Evolutionary conservation across 2,113 vertebrate genomes (phyloP).

Genomic region (Gobiocypris rarus): DNA sequence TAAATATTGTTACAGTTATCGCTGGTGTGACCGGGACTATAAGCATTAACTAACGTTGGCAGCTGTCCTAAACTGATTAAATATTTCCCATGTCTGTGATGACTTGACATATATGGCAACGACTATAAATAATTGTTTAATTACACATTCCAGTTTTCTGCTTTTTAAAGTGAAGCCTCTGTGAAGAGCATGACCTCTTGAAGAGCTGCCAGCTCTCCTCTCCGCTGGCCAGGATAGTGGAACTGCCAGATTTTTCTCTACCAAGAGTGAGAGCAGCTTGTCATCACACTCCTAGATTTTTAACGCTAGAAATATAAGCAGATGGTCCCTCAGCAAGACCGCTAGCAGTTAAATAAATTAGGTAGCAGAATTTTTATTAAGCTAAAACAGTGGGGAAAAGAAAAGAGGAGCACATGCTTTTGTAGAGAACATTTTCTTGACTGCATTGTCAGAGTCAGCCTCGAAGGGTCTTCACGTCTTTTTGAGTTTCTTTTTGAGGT

Average conservation of each 20-base stretch:
- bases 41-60: neutral
- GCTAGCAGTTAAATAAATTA: slow-evolving; percentile 25
- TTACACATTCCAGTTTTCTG: slow-evolving; percentile 20
- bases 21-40: neutral
- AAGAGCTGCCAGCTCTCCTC: slow-evolving; percentile 47
- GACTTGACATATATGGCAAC: slow-evolving; percentile 5
- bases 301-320: slow-evolving; percentile 49
- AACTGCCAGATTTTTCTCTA: slow-evolving; percentile 26
- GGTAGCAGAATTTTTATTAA: slow-evolving; percentile 7
- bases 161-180: slow-evolving; percentile 1
- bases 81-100: slow-evolving; percentile 22
- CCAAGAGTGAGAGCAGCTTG: neutral
- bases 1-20: neutral
- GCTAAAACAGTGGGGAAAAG: neutral
- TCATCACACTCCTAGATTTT: slow-evolving; percentile 40
- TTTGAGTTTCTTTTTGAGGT: neutral
- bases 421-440: neutral
- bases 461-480: neutral
- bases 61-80: neutral
- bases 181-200: slow-evolving; percentile 36
- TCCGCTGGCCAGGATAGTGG: slow-evolving; percentile 27
- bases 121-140: slow-evolving; percentile 44
- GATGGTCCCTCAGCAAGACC: slow-evolving; percentile 49
- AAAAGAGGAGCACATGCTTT: neutral
- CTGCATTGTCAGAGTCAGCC: neutral